A percentile compares a stretch with the other conserved stretches of the same genome.
These are phyloP conservation scores for Sternotherus odoratus DNA, from an alignment of 2,797 vertebrate genomes.

Conservation along the genomic window DNA sequence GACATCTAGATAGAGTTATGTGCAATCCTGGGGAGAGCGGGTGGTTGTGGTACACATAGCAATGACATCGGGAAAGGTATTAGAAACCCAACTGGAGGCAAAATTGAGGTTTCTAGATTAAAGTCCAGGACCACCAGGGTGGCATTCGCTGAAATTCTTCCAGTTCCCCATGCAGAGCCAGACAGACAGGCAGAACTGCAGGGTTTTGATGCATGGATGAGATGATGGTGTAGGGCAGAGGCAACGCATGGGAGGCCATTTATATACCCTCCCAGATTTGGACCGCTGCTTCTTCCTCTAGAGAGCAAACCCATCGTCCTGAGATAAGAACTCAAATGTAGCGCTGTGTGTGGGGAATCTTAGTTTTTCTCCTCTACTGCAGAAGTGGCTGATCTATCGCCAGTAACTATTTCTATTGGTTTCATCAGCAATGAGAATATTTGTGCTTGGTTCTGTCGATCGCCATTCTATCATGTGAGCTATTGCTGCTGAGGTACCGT, in stretches of 20 bases:
- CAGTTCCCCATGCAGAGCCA: background rate
- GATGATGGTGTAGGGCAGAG: background rate
- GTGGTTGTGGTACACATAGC: background rate
- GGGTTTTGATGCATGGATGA: background rate
- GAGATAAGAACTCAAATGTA: constrained; percentile 11
- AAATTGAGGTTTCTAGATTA: background rate
- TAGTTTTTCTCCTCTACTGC: background rate
- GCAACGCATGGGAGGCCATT: too few relatives aligned
- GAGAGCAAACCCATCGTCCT: background rate
- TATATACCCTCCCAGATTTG: background rate
- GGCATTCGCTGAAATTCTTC: background rate
- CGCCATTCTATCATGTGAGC: background rate
- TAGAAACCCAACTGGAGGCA: background rate
- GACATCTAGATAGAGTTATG: background rate
- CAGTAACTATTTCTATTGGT: background rate
- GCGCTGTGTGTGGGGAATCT: rapidly evolving
- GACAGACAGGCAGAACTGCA: background rate
- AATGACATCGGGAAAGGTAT: background rate
- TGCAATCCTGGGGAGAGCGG: background rate
- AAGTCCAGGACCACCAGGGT: background rate
- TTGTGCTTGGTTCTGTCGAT: background rate
- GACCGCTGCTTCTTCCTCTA: background rate
- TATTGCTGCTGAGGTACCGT: background rate
- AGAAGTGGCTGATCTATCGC: background rate
- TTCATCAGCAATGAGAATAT: background rate